These are phyloP conservation scores for Drosophila anomelani DNA, from an alignment of 2,888 invertebrate species.

Conservation along the genomic window DNA sequence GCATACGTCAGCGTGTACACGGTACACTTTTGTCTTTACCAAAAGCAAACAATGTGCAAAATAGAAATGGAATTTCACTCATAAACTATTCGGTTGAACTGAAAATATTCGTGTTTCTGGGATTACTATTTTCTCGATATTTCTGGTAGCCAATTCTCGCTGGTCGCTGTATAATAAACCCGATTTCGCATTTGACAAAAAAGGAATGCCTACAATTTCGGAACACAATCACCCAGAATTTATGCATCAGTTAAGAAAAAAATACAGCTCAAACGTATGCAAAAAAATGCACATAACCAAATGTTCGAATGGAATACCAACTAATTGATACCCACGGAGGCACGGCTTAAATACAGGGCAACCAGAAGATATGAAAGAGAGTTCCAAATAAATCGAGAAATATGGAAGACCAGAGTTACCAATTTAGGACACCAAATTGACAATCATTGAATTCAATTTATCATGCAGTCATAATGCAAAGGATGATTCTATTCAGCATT, in stretches of 20 bases:
- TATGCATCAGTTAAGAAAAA: slow-evolving; percentile 36
- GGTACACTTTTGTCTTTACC: background rate
- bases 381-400: background rate
- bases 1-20: slow-evolving; percentile 27
- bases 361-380: background rate
- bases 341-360: background rate
- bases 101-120: background rate
- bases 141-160: background rate
- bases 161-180: slow-evolving; percentile 2
- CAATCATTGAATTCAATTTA: slow-evolving; percentile 54
- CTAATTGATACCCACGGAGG: slow-evolving; percentile 2
- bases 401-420: slow-evolving; percentile 13
- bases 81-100: background rate
- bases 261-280: background rate
- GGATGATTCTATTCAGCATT: slow-evolving; percentile 32
- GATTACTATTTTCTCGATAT: background rate
- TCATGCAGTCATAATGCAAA: slow-evolving; percentile 46
- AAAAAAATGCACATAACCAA: slow-evolving; percentile 2
- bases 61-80: background rate
- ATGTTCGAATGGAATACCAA: background rate
- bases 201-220: slow-evolving; percentile 16
- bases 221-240: slow-evolving; percentile 30
- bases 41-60: slow-evolving; percentile 15
- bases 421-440: slow-evolving; percentile 9
- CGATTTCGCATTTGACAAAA: slow-evolving; percentile 10